Evolutionary conservation across 2,113 vertebrate species (phyloP).

Genomic region (Ursus arctos): DNA sequence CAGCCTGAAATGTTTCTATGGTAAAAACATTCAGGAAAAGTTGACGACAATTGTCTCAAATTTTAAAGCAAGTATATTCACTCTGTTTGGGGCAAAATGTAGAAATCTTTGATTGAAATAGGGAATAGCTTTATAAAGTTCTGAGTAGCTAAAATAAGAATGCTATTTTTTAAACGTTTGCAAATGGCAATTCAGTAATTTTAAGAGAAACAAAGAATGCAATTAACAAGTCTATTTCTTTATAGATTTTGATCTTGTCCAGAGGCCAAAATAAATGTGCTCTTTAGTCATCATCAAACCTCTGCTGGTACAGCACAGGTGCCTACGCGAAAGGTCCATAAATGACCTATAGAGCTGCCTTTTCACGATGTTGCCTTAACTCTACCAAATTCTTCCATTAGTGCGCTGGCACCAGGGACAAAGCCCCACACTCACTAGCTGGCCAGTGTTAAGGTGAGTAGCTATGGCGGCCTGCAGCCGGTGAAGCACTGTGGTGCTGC

Average conservation of each 20-base stretch:
- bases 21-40: neutral
- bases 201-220: slow-evolving; percentile 15
- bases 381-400: neutral
- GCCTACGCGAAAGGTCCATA: neutral
- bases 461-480: neutral
- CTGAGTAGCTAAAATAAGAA: slow-evolving; percentile 18
- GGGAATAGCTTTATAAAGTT: neutral
- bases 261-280: neutral
- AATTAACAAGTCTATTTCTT: neutral
- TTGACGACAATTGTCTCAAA: neutral
- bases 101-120: slow-evolving; percentile 34
- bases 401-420: neutral
- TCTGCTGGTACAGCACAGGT: accelerated
- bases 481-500: neutral
- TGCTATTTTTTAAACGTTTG: neutral
- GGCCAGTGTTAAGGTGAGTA: neutral
- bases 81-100: neutral
- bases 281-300: neutral
- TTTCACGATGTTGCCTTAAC: neutral
- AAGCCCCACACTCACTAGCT: neutral
- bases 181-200: neutral
- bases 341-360: neutral
- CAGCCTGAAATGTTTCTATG: neutral
- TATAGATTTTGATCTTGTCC: neutral
- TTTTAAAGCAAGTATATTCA: slow-evolving; percentile 8